Conservation (phyloP, 2,888 invertebrate genomes). For the Baronia brevicornis region DNA sequence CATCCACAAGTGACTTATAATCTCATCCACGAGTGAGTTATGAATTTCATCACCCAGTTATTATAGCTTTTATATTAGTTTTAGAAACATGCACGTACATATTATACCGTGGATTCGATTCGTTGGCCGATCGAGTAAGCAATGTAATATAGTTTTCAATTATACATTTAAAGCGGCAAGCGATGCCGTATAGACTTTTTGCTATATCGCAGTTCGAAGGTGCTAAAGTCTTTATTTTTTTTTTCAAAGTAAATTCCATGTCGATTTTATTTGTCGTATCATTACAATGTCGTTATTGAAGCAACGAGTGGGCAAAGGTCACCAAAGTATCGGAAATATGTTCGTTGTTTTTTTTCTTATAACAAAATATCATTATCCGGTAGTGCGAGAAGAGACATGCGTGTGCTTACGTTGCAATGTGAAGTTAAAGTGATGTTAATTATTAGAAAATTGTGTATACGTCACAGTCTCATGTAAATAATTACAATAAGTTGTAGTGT, state of each 20-base stretch:
- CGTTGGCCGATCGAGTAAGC: conserved; percentile 51
- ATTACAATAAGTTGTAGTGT: conserved; percentile 12
- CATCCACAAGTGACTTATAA: conserved; percentile 9
- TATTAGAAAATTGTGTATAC: conserved; percentile 29
- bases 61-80: too few relatives aligned
- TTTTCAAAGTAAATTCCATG: conserved; percentile 25
- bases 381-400: conserved; percentile 66
- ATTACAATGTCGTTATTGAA: conserved; percentile 35
- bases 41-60: too few relatives aligned
- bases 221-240: conserved; percentile 35
- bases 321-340: conserved; percentile 27
- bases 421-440: conserved; percentile 58
- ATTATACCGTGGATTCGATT: conserved; percentile 25
- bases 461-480: conserved; percentile 12
- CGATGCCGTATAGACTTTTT: conserved; percentile 54
- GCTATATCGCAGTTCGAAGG: conserved; percentile 58
- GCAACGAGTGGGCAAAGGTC: conserved; percentile 61
- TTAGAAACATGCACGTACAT: too few relatives aligned
- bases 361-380: conserved; percentile 29
- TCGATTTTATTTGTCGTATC: conserved; percentile 17
- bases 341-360: conserved; percentile 14
- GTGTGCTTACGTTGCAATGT: conserved; percentile 63
- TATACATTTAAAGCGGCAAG: conserved; percentile 69
- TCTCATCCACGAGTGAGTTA: conserved; percentile 9
- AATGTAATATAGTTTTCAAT: conserved; percentile 39